Evolutionary conservation across 2,113 vertebrate genomes (phyloP).

Genomic region (Potamarius usumacintae): DNA sequence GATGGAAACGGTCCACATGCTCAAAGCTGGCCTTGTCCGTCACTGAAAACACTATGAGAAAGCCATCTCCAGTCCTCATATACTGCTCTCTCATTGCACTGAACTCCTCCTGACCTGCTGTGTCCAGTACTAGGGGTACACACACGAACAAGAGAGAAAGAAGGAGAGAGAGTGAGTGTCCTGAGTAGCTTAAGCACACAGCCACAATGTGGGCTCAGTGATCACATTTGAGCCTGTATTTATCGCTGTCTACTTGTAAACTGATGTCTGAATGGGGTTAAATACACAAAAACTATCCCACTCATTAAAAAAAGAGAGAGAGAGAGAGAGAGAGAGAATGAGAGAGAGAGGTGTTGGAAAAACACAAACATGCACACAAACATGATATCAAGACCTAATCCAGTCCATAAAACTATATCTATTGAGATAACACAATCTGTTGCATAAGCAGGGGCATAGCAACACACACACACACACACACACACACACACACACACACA

Average conservation of each 20-base stretch:
- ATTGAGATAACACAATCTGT: background rate
- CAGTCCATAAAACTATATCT: too few species aligned
- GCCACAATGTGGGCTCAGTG: background rate
- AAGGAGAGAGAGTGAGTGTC: background rate
- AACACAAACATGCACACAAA: background rate
- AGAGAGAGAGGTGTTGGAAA: too few species aligned
- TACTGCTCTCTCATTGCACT: conserved; percentile 99
- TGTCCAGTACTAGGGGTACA: conserved; percentile 84
- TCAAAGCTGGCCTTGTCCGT: conserved; percentile 99
- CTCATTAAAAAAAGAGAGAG: background rate
- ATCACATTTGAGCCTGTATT: background rate
- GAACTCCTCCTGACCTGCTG: conserved; percentile 97
- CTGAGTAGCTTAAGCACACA: background rate
- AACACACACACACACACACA: background rate
- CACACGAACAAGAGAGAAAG: background rate
- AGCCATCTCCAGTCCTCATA: conserved; percentile 96
- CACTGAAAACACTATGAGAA: conserved; percentile 96
- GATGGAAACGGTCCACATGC: conserved; percentile 96
- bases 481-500: background rate
- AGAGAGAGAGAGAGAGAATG: background rate
- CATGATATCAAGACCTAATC: too few species aligned
- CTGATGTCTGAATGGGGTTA: background rate
- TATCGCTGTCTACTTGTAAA: background rate
- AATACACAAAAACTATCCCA: background rate
- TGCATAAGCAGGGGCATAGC: background rate